Evolutionary conservation across 2,113 vertebrate genomes (phyloP).

Genomic region (Festucalex cinctus): DNA sequence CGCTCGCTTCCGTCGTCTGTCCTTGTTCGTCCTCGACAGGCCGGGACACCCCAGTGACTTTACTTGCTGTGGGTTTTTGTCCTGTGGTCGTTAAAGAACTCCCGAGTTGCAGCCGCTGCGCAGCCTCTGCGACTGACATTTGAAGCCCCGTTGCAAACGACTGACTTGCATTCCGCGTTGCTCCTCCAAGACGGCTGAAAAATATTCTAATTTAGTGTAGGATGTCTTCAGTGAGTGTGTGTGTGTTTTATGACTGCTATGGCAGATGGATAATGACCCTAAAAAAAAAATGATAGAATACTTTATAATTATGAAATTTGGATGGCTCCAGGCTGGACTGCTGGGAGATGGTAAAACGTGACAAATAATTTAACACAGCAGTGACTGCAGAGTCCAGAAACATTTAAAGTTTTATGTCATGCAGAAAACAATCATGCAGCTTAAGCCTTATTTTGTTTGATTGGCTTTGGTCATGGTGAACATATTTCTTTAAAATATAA

Average conservation of each 20-base stretch:
- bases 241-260: slow-evolving; percentile 53
- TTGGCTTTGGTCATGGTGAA: not conserved
- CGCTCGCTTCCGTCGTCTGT: slow-evolving; percentile 21
- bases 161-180: slow-evolving; percentile 24
- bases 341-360: slow-evolving; percentile 29
- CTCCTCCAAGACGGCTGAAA: slow-evolving; percentile 29
- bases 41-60: slow-evolving; percentile 36
- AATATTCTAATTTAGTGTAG: slow-evolving; percentile 52
- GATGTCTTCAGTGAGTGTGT: slow-evolving; percentile 44
- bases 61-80: slow-evolving; percentile 41
- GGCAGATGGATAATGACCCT: slow-evolving; percentile 65
- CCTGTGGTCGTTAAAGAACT: slow-evolving; percentile 40
- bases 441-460: not conserved
- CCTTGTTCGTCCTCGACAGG: slow-evolving; percentile 32
- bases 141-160: slow-evolving; percentile 44
- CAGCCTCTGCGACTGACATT: slow-evolving; percentile 39
- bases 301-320: slow-evolving; percentile 52
- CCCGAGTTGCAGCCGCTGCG: slow-evolving; percentile 32
- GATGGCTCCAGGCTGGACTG: slow-evolving; percentile 21
- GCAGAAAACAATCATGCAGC: slow-evolving; percentile 10
- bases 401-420: slow-evolving; percentile 35
- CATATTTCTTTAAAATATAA: not conserved
- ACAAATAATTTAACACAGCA: slow-evolving; percentile 44
- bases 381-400: slow-evolving; percentile 28
- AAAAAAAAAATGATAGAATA: slow-evolving; percentile 57